Evolutionary conservation across 2,888 invertebrate genomes (phyloP).

Genomic region (Parelbella ahira): DNA sequence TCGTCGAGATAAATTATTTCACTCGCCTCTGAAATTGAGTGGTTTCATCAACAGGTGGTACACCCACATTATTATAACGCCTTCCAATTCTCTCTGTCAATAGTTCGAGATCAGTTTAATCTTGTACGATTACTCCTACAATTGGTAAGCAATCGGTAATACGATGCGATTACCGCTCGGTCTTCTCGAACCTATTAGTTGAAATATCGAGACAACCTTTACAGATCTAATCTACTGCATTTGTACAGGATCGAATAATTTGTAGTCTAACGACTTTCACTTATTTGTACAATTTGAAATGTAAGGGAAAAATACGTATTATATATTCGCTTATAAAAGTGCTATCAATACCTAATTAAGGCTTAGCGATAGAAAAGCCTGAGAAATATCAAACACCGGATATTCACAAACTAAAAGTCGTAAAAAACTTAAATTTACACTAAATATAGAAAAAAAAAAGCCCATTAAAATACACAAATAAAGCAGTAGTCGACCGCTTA

Average conservation of each 20-base stretch:
- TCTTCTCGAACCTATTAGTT: neutral
- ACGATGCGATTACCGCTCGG: neutral
- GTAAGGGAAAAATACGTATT: neutral
- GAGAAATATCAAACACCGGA: constrained; percentile 11
- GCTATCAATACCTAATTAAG: no score
- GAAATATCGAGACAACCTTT: neutral
- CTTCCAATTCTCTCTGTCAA: no score
- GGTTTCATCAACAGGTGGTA: no score
- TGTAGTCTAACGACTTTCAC: no score
- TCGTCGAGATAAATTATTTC: no score
- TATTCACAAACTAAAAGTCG: constrained; percentile 15
- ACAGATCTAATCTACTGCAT: no score
- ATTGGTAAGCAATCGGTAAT: neutral
- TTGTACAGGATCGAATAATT: no score
- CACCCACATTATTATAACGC: no score
- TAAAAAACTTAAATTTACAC: neutral
- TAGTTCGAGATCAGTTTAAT: no score
- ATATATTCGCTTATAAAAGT: neutral
- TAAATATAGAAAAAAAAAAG: constrained; percentile 2
- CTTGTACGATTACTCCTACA: no score
- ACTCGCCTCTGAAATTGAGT: no score
- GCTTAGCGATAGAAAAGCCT: neutral
- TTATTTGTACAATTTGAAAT: no score
- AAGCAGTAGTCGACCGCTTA: neutral
- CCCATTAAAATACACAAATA: neutral